These are phyloP conservation scores for Netelia fuscicornis DNA, from an alignment of 2,888 invertebrate species.

Conservation along the genomic window DNA sequence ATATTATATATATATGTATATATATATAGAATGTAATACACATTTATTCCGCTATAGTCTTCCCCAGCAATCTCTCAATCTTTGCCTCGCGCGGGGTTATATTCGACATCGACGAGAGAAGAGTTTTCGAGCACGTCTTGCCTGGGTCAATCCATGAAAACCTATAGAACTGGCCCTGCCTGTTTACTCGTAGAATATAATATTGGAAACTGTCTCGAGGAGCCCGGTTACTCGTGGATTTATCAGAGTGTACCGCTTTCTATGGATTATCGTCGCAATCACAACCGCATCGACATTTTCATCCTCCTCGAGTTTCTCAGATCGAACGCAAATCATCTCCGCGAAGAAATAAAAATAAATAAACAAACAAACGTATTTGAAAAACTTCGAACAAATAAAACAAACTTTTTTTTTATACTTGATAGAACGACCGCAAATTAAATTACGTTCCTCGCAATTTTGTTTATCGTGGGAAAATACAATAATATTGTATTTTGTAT, in stretches of 20 bases:
- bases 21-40: not conserved
- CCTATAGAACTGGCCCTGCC: conserved; percentile 8
- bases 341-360: too few species aligned
- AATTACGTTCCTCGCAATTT: too few species aligned
- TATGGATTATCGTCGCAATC: not conserved
- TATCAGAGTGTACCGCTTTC: conserved; percentile 5
- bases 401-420: too few species aligned
- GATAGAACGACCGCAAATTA: too few species aligned
- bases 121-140: conserved; percentile 46
- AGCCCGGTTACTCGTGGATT: conserved; percentile 21
- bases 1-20: too few species aligned
- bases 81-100: conserved; percentile 35
- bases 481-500: too few species aligned
- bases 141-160: conserved; percentile 34
- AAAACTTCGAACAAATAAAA: too few species aligned
- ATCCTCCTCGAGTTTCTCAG: too few species aligned
- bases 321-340: too few species aligned
- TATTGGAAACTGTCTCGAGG: conserved; percentile 21
- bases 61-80: conserved; percentile 20
- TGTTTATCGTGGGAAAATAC: too few species aligned
- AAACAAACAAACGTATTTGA: too few species aligned
- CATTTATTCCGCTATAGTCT: conserved; percentile 29
- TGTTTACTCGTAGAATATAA: conserved; percentile 49
- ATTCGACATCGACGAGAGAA: conserved; percentile 15
- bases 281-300: not conserved